Evolutionary conservation across 2,888 invertebrate genomes (phyloP).

Genomic region (Ariolimax columbianus): DNA sequence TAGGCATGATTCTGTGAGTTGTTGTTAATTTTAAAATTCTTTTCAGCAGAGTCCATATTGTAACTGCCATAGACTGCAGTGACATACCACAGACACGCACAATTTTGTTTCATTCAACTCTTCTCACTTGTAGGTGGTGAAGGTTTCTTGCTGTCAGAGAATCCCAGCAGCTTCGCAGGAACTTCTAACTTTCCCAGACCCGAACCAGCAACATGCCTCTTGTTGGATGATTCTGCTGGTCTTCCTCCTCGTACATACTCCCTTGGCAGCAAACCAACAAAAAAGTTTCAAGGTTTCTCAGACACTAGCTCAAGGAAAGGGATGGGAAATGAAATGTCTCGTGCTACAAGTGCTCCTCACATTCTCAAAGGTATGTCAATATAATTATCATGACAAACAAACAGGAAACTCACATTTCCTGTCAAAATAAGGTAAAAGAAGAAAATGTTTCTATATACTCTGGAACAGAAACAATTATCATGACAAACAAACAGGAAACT

Average conservation of each 20-base stretch:
- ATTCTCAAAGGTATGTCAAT: conserved; percentile 74
- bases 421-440: too few relatives aligned
- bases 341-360: conserved; percentile 86
- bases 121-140: conserved; percentile 81
- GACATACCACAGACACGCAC: too few relatives aligned
- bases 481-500: too few relatives aligned
- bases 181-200: conserved; percentile 82
- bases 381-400: too few relatives aligned
- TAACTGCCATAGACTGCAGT: too few relatives aligned
- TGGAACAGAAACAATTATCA: too few relatives aligned
- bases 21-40: too few relatives aligned
- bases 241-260: conserved; percentile 86
- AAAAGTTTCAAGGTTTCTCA: conserved; percentile 58
- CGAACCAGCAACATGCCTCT: conserved; percentile 87
- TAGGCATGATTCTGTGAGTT: too few relatives aligned
- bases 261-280: conserved; percentile 86
- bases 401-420: too few relatives aligned
- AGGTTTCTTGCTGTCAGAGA: conserved; percentile 66
- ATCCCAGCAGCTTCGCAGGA: conserved; percentile 32
- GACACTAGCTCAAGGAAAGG: conserved; percentile 60
- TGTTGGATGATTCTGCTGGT: conserved; percentile 81
- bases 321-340: conserved; percentile 73
- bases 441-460: too few relatives aligned
- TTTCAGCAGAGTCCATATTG: too few relatives aligned
- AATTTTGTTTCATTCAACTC: neutral